phyloP scores from a whole-genome alignment of 2,113 vertebrate genomes.

The Pongo pygmaeus region DNA sequence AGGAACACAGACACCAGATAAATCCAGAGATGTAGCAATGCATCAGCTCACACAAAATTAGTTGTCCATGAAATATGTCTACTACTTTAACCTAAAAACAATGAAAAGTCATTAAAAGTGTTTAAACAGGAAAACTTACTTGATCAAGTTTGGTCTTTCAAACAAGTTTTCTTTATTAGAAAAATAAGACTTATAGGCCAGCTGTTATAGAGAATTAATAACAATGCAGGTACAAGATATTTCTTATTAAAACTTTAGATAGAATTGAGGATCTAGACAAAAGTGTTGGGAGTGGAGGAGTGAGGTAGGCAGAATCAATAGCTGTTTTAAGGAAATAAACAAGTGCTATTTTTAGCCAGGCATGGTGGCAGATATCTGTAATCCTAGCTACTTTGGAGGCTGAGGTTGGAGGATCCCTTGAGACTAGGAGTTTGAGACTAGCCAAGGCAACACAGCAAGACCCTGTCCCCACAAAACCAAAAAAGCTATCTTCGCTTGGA shows the following conservation, averaged over 20 bases:
- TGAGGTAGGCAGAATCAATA: background rate
- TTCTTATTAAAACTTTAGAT: too few relatives aligned
- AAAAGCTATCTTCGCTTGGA: background rate
- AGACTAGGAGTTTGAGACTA: background rate
- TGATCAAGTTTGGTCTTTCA: background rate
- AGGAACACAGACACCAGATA: background rate
- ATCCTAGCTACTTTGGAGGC: background rate
- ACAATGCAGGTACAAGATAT: too few relatives aligned
- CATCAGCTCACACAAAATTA: background rate
- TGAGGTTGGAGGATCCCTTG: background rate
- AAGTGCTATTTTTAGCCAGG: background rate
- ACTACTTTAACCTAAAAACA: background rate
- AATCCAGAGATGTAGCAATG: background rate
- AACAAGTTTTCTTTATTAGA: background rate
- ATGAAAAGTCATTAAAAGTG: background rate
- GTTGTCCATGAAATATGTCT: background rate
- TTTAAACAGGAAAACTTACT: background rate
- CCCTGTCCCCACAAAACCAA: background rate
- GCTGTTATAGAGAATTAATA: too few relatives aligned
- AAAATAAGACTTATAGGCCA: background rate
- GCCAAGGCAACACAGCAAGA: background rate
- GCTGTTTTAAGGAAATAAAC: background rate
- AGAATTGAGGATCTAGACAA: background rate
- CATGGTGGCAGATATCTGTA: background rate
- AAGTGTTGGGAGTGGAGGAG: background rate